Conservation (phyloP, 2,113 vertebrate genomes). For the Sigmodon hispidus region DNA sequence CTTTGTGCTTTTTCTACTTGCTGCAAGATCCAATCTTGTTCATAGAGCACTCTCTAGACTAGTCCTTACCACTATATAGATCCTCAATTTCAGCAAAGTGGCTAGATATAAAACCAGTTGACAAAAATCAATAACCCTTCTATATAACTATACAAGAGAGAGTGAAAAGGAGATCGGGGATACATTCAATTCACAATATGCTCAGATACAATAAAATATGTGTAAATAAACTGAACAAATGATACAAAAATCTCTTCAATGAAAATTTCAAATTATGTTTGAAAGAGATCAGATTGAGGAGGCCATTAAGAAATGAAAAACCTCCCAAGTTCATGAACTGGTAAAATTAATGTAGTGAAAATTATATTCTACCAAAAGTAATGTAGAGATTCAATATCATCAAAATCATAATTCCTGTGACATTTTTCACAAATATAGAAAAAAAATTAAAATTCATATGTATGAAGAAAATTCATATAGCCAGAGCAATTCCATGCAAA, state of each 20-base stretch:
- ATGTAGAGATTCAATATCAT: not conserved
- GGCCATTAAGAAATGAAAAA: not conserved
- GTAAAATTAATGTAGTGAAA: not conserved
- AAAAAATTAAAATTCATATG: not conserved
- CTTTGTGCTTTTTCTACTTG: not conserved
- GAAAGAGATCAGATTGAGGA: not conserved
- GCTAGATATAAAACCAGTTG: not conserved
- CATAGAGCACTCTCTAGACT: not conserved
- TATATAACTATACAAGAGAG: not conserved
- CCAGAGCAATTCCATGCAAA: not conserved
- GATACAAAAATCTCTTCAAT: not conserved
- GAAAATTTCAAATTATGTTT: not conserved
- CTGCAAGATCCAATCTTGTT: not conserved
- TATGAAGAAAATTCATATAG: not conserved
- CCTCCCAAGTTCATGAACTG: not conserved
- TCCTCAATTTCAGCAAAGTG: not conserved
- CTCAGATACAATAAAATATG: not conserved
- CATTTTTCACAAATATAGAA: not conserved
- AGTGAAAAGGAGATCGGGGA: not conserved
- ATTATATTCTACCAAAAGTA: not conserved
- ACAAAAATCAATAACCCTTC: not conserved
- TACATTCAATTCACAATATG: not conserved
- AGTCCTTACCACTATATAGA: fast-evolving
- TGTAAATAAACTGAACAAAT: not conserved
- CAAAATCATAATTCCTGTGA: not conserved